These are phyloP conservation scores for Latheticus oryzae DNA, from an alignment of 2,888 invertebrate genomes.

Conservation along the genomic window DNA sequence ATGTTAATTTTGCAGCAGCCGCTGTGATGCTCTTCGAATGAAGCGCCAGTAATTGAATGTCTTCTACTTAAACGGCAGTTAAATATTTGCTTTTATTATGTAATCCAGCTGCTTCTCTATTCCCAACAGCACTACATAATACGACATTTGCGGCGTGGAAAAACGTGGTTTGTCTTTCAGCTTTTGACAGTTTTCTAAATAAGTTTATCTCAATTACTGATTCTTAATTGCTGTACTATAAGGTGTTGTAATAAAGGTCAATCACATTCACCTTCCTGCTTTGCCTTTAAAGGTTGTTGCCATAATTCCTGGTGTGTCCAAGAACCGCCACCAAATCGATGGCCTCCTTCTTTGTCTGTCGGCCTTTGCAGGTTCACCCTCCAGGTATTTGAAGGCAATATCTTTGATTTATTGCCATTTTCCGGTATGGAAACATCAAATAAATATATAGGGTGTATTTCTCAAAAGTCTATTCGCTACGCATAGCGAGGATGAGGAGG, in stretches of 20 bases:
- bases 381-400: constrained; percentile 31
- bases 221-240: no score
- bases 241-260: constrained; percentile 34
- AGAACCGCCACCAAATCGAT: constrained; percentile 31
- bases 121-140: constrained; percentile 42
- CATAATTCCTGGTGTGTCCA: constrained; percentile 25
- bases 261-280: constrained; percentile 38
- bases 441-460: constrained; percentile 30
- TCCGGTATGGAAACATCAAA: constrained; percentile 25
- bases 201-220: no score
- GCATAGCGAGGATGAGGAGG: not conserved
- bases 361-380: constrained; percentile 23
- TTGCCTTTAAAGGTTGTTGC: constrained; percentile 36
- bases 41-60: constrained; percentile 52
- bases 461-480: constrained; percentile 17
- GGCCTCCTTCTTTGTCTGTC: constrained; percentile 26
- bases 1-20: constrained; percentile 48
- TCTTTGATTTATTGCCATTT: constrained; percentile 31
- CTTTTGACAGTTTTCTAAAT: constrained; percentile 13
- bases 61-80: constrained; percentile 51
- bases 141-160: constrained; percentile 38
- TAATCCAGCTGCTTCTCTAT: constrained; percentile 44
- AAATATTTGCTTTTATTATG: constrained; percentile 54
- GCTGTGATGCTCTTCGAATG: constrained; percentile 44
- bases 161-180: constrained; percentile 16